These are phyloP conservation scores for Xerus inauris DNA, from an alignment of 2,113 vertebrate genomes.

Conservation along the genomic window DNA sequence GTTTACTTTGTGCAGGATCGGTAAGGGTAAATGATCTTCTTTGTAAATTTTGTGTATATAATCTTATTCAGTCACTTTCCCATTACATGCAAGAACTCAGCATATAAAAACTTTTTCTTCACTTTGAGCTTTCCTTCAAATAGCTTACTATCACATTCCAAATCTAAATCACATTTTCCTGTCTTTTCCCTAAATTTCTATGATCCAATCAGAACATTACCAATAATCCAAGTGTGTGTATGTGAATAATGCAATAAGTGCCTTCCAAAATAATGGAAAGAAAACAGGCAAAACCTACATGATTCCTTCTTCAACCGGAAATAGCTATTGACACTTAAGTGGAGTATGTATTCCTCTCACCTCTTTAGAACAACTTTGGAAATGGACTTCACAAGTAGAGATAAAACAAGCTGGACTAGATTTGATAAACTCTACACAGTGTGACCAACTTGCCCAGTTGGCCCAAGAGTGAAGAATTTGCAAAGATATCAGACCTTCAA, in stretches of 20 bases:
- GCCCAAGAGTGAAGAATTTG: neutral
- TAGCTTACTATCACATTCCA: neutral
- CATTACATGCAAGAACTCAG: neutral
- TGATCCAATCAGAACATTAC: neutral
- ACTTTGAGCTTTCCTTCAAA: conserved; percentile 23
- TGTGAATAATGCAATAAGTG: conserved; percentile 3
- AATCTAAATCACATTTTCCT: neutral
- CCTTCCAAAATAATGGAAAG: neutral
- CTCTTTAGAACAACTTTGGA: conserved; percentile 27
- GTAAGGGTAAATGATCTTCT: neutral
- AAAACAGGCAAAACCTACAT: neutral
- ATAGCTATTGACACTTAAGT: neutral
- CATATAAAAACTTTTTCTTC: neutral
- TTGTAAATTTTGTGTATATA: neutral
- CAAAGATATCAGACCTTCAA: neutral
- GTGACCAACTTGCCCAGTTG: neutral
- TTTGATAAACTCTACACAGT: neutral
- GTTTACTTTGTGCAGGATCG: neutral
- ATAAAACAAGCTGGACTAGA: neutral
- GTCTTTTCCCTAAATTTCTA: neutral
- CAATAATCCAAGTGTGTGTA: neutral
- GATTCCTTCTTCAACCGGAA: neutral
- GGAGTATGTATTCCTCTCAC: neutral
- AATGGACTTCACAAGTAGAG: neutral
- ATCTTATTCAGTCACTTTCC: neutral